These are phyloP conservation scores for Aphelinus atriplicis DNA, from an alignment of 1,140 invertebrate species.

Conservation along the genomic window DNA sequence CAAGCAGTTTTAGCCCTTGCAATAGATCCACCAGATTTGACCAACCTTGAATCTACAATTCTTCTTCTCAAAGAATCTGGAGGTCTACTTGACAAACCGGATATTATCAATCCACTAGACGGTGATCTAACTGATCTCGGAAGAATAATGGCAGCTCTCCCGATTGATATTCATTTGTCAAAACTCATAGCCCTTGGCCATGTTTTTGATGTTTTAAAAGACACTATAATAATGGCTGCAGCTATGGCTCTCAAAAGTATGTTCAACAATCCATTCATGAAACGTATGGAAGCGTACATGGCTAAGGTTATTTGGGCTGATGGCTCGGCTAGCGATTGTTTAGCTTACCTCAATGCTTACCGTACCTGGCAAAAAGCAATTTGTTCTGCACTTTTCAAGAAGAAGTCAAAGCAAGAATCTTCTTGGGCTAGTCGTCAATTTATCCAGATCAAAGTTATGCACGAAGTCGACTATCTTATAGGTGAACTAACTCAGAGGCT, in stretches of 20 bases:
- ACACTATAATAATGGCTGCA: slow-evolving; percentile 89
- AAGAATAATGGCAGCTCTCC: slow-evolving; percentile 81
- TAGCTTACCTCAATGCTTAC: slow-evolving; percentile 85
- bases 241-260: slow-evolving; percentile 84
- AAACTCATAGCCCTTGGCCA: slow-evolving; percentile 91
- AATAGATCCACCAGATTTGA: slow-evolving; percentile 86
- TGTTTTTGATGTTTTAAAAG: slow-evolving; percentile 85
- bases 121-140: slow-evolving; percentile 93
- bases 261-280: slow-evolving; percentile 79
- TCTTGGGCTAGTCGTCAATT: slow-evolving; percentile 79
- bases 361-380: slow-evolving; percentile 65
- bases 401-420: slow-evolving; percentile 63
- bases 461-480: slow-evolving; percentile 78
- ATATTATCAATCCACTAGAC: slow-evolving; percentile 67
- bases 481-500: slow-evolving; percentile 76
- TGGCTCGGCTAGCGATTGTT: slow-evolving; percentile 84
- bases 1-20: slow-evolving; percentile 83
- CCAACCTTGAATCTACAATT: slow-evolving; percentile 83
- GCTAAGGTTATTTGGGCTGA: slow-evolving; percentile 84
- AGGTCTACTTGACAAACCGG: slow-evolving; percentile 63
- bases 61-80: slow-evolving; percentile 87
- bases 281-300: slow-evolving; percentile 78
- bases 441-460: slow-evolving; percentile 77
- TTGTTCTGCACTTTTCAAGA: slow-evolving; percentile 48
- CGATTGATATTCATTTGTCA: slow-evolving; percentile 82